Conservation (phyloP, 37 sponge, comb jelly and placozoan species). For the Theonella swinhoei region DNA sequence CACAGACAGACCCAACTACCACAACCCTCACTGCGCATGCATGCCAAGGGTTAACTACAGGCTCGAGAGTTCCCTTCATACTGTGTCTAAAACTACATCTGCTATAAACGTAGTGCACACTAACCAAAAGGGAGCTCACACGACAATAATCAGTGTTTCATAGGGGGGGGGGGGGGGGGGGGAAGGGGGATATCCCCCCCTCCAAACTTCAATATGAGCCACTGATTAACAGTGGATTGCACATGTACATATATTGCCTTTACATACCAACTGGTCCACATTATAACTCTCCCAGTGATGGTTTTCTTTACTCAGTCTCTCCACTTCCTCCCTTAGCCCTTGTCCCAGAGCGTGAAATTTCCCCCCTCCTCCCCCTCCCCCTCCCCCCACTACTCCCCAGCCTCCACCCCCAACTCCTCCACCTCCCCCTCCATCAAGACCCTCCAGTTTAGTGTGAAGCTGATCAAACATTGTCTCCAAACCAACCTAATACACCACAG, state of each 20-base stretch:
- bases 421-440: conserved; percentile 26
- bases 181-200: too few species aligned
- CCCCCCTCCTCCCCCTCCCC: conserved; percentile 39
- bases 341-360: conserved; percentile 73
- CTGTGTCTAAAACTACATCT: too few species aligned
- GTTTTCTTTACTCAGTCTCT: conserved; percentile 48
- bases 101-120: too few species aligned
- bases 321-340: conserved; percentile 79
- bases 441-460: conserved; percentile 66
- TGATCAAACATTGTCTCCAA: conserved; percentile 77
- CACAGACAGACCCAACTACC: too few species aligned
- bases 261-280: conserved; percentile 80
- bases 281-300: conserved; percentile 82
- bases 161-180: too few species aligned
- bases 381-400: not conserved
- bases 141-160: too few species aligned
- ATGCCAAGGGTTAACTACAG: too few species aligned
- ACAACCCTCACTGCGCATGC: too few species aligned
- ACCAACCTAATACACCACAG: conserved; percentile 52
- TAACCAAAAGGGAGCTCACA: too few species aligned
- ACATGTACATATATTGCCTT: not conserved
- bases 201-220: not conserved
- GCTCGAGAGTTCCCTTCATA: too few species aligned
- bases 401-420: conserved; percentile 1
- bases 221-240: not conserved